These are phyloP conservation scores for Ennomos quercinarius DNA, from an alignment of 2,888 invertebrate genomes.

Conservation along the genomic window DNA sequence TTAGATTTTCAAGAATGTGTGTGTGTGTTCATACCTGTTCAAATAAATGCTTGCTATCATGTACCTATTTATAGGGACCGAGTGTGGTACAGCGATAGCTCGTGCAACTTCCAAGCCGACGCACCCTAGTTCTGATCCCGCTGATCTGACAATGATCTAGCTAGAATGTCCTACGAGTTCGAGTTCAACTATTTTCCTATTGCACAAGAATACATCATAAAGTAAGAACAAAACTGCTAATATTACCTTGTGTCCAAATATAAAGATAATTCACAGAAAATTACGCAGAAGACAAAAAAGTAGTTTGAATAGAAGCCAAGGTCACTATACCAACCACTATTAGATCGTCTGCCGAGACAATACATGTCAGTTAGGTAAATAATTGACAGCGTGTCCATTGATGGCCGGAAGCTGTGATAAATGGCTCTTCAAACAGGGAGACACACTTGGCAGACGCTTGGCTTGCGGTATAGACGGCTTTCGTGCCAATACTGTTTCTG, in stretches of 20 bases:
- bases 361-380: conserved; percentile 3
- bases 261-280: conserved; percentile 8
- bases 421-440: conserved; percentile 8
- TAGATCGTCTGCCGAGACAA: conserved; percentile 17
- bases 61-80: no score
- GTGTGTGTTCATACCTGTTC: no score
- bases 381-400: conserved; percentile 24
- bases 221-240: no score
- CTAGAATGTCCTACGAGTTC: no score
- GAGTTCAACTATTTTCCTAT: no score
- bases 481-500: conserved; percentile 5
- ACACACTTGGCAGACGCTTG: conserved; percentile 18
- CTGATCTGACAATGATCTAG: no score
- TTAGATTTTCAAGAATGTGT: no score
- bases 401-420: conserved; percentile 23
- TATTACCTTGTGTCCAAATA: not conserved
- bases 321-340: conserved; percentile 7
- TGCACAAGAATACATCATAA: no score
- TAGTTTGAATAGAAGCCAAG: conserved; percentile 27
- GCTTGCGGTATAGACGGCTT: conserved; percentile 3
- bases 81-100: no score
- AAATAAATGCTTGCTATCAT: no score
- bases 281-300: conserved; percentile 18
- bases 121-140: no score
- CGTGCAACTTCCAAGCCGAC: no score